These are phyloP conservation scores for Empis stercorea DNA, from an alignment of 2,888 invertebrate genomes.

Conservation along the genomic window DNA sequence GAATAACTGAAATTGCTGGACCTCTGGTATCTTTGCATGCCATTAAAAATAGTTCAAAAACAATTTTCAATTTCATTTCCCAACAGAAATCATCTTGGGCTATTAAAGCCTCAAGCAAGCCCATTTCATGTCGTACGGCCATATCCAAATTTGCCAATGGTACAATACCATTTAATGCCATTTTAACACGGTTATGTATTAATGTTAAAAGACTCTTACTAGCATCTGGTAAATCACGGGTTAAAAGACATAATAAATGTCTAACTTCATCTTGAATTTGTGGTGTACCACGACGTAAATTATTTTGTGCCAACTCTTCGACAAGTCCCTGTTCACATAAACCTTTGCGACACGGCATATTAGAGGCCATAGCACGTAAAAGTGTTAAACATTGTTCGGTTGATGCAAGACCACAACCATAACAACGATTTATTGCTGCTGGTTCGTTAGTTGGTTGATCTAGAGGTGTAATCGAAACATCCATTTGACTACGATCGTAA, in stretches of 20 bases:
- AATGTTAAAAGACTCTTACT: slow-evolving; percentile 47
- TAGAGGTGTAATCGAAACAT: slow-evolving; percentile 27
- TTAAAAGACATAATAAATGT: slow-evolving; percentile 74
- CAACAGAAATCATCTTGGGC: slow-evolving; percentile 91
- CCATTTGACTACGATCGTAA: slow-evolving; percentile 76
- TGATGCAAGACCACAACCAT: slow-evolving; percentile 79
- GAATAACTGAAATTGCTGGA: slow-evolving; percentile 76
- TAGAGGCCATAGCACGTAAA: slow-evolving; percentile 76
- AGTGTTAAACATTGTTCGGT: slow-evolving; percentile 89
- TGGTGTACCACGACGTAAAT: slow-evolving; percentile 72
- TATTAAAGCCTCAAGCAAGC: slow-evolving; percentile 72
- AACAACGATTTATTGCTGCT: slow-evolving; percentile 51
- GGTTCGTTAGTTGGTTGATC: slow-evolving; percentile 22
- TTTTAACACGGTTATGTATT: slow-evolving; percentile 71
- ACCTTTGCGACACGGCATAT: slow-evolving; percentile 57
- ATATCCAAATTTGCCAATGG: slow-evolving; percentile 59
- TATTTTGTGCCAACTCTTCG: slow-evolving; percentile 79
- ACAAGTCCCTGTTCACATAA: slow-evolving; percentile 77
- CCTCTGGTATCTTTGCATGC: slow-evolving; percentile 64
- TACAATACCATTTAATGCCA: slow-evolving; percentile 62
- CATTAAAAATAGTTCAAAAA: slow-evolving; percentile 75
- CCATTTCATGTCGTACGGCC: slow-evolving; percentile 79
- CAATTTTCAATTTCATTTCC: slow-evolving; percentile 81
- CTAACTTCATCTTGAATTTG: slow-evolving; percentile 82
- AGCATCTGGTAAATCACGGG: slow-evolving; percentile 74